Percentiles rank a stretch among this genome's conserved stretches.
Evolutionary conservation across 2,797 vertebrate genomes (phyloP).

Genomic region (Parauchenoglanis punctatus): DNA sequence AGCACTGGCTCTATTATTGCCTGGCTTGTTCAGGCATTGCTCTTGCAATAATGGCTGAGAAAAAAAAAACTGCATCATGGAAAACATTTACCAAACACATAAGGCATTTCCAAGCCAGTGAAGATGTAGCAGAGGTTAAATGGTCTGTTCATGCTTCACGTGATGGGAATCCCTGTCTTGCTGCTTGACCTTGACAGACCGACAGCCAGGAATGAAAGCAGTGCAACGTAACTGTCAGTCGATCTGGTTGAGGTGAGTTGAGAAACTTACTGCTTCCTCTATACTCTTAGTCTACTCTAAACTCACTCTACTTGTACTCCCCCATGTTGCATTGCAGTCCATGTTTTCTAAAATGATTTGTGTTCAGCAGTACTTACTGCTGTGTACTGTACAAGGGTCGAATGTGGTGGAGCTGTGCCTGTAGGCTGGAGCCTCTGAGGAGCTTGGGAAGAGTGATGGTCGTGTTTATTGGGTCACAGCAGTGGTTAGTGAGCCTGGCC

Average conservation of each 20-base stretch:
- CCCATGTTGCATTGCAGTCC: background rate
- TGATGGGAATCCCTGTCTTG: constrained; percentile 41
- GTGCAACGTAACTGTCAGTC: background rate
- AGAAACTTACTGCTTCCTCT: background rate
- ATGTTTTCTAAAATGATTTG: constrained; percentile 33
- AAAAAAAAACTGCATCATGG: constrained; percentile 49
- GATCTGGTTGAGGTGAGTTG: background rate
- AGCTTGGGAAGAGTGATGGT: constrained; percentile 49
- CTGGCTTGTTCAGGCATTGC: constrained; percentile 67
- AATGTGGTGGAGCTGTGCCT: constrained; percentile 3
- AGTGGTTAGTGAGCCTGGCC: constrained; percentile 42
- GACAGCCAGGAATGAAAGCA: constrained; percentile 5
- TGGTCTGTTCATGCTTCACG: constrained; percentile 62
- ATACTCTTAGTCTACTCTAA: background rate
- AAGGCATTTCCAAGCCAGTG: constrained; percentile 57
- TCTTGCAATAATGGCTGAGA: constrained; percentile 62
- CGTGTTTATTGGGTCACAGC: constrained; percentile 55
- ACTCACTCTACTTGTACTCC: background rate
- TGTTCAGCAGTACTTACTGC: constrained; percentile 24
- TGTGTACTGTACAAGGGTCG: constrained; percentile 27
- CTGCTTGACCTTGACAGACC: constrained; percentile 21
- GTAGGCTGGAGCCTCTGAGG: constrained; percentile 37
- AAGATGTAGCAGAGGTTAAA: constrained; percentile 60
- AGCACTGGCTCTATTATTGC: constrained; percentile 66
- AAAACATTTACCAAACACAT: constrained; percentile 66